Evolutionary conservation across 53 echinoderm and acorn worm species (phyloP), one percentile per base, ranked within the genome.

Genomic region (Paelopatides confundens): DNA sequence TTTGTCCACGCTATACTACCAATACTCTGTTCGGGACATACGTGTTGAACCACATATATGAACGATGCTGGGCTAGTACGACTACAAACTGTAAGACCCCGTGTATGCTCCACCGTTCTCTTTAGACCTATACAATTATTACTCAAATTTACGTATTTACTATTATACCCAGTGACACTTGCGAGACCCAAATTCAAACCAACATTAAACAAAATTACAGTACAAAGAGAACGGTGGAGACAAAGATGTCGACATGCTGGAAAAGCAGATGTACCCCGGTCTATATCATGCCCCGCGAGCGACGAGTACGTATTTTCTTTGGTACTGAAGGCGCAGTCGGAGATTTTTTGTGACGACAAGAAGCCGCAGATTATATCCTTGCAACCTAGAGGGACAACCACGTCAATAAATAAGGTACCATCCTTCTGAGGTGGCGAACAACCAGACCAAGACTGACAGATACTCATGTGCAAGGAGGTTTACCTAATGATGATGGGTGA

Each of bases 181-280:
- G n/a, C n/a, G n/a, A n/a, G n/a, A n/a, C n/a, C n/a, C n/a, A n/a
- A n/a, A n/a, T n/a, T n/a, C n/a, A 28, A 63, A 9, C 0, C 13
- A 66, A 31, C 23, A 66, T 31, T 66, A 37, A 39, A 0, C 0
- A 71, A 71, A 39, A 71, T 0, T 27, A 10, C 27, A 26, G 4
- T 3, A 66, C 28, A 28, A 66, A 66, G 66, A 66, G 66, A 66
- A 66, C 66, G 66, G 66, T 71, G 71, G 71, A 71, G 21, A n/a
- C n/a, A 39, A 18, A 11, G 21, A 17, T 39, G 17, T 9, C 27
- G 7, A 31, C 30, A 66, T 7, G 66, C 29, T 6, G 66, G 13
- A 66, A 66, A 30, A 6, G 66, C 27, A 7, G 66, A 13, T 15
- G 66, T 30, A 66, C 66, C 66, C 37, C 74, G 17, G 74, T 74